Base-by-base conservation (phyloP, 2,113 vertebrate species). In the Poeciliopsis prolifica region DNA sequence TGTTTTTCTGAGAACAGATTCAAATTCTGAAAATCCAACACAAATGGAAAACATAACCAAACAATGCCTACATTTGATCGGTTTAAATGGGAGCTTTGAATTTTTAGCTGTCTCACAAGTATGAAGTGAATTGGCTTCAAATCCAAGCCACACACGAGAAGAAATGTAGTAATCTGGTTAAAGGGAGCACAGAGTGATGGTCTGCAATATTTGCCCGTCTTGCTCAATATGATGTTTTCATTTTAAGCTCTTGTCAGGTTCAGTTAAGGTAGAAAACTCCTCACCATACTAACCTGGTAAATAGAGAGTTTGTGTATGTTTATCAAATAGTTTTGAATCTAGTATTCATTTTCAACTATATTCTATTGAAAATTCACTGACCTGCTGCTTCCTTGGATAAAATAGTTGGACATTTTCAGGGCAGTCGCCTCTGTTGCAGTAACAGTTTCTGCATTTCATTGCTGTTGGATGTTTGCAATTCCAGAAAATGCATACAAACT, bases 31-130 rank as follows among this genome's bases (percentile, higher is more conserved):
- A 92, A 92, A 91, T 79, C 83, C 91, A 85, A 93, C 92, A 93
- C 94, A 94, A 92, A 93, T 94, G 94, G 92, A 92, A 89, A 94
- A 92, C 92, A 93, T 94, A 94, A 94, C 91, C 77, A 94, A 94
- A 94, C 92, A 93, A 94, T 94, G 93, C 90, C 87, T 87, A 86
- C 91, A 81, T 89, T 92, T 92, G 92, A 94, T 92, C 86, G 89
- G 86, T 92, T 93, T 90, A 94, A 94, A 94, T 89, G 68, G 85
- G 91, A 89, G 87, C 85, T 91, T 93, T 92, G 91, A 91, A 89
- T 86, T 87, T 92, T 92, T 89, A 91, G 91, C 91, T 79, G 90
- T 94, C 93, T 92, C 92, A 80, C 85, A 91, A 90, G 92, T 93
- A 93, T 93, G 92, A 91, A 90, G 87, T 70, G 86, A 91, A 87